phyloP scores from a whole-genome alignment of 2,797 vertebrate genomes.

The Threskiornis aethiopicus region DNA sequence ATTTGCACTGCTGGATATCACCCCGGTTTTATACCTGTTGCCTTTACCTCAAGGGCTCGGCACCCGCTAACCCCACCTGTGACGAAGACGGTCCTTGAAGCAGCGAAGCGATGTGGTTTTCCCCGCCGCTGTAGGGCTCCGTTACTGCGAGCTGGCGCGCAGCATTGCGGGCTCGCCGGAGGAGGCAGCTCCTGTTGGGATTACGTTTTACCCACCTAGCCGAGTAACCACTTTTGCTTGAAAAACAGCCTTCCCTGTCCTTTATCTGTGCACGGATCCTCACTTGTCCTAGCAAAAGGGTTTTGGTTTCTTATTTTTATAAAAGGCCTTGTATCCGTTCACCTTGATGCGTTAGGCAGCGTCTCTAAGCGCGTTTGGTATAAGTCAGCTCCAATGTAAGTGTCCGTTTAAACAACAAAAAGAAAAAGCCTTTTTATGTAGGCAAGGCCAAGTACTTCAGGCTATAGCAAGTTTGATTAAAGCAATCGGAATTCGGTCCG shows the following conservation, averaged over 20 bases:
- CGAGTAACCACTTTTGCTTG: not conserved
- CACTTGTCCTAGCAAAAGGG: not conserved
- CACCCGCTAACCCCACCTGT: not conserved
- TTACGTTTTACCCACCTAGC: not conserved
- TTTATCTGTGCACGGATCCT: not conserved
- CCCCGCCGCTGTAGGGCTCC: accelerated
- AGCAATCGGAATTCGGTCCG: not conserved
- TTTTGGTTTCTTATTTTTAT: not conserved
- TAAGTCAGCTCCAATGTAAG: not conserved
- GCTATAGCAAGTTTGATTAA: not conserved
- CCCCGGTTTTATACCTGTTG: not conserved
- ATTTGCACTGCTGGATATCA: not conserved
- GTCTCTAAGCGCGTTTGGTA: accelerated
- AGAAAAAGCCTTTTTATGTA: not conserved
- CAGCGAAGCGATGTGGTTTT: not conserved
- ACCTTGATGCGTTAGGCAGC: not conserved
- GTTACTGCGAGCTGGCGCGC: accelerated
- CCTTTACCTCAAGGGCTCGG: not conserved
- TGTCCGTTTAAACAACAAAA: not conserved
- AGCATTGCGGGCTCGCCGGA: accelerated
- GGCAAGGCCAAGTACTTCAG: not conserved
- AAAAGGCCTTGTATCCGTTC: not conserved
- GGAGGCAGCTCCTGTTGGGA: not conserved
- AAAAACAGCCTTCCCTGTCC: not conserved
- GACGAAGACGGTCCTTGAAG: not conserved